Evolutionary conservation across 2,888 invertebrate species (phyloP), one percentile per base, ranked within the genome.

Genomic region (Conistra vaccinii): DNA sequence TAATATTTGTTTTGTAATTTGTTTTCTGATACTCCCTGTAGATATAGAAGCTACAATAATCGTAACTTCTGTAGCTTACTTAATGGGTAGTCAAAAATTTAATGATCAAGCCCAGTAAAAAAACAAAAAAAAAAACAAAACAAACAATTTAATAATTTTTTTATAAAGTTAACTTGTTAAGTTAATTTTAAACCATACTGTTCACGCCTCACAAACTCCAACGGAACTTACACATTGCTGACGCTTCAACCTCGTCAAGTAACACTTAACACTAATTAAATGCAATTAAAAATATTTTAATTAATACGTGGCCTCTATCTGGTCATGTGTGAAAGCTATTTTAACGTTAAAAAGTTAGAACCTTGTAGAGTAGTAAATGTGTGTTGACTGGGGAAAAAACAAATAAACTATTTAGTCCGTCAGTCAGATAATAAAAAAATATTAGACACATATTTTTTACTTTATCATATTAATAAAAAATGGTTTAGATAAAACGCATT

Each of bases 221-320:
- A 61, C 66, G 63, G 66, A 66, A 86, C 63, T 53, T 55, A 45
- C n/a, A 32, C 69, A 42, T 68, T 45, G 51, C 55, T 42, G 32
- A 39, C 26, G 29, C 32, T 67, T 42, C 39, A 67, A 65, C 71
- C 85, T 83, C 61, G 76, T 26, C n/a, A 72, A 73, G 66, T 76
- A 45, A 66, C 32, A 77, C 73, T 81, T 67, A 74, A 57, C 63
- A 55, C 71, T 75, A 81, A 87, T 85, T 81, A 76, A 85, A 69
- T 35, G 65, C 51, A 51, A 67, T 69, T 76, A 69, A 73, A 83
- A 73, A 67, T 35, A 69, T 83, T 85, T 84, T 75, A 81, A 85
- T 77, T 82, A 70, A 45, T 65, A 48, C 12, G 9, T 53, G 80
- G 29, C 83, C 83, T 83, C 79, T 32, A 60, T 79, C n/a, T 57